Evolutionary conservation across 2,113 vertebrate species (phyloP), one percentile per base, ranked within the genome.

Genomic region (Lagopus leucura): DNA sequence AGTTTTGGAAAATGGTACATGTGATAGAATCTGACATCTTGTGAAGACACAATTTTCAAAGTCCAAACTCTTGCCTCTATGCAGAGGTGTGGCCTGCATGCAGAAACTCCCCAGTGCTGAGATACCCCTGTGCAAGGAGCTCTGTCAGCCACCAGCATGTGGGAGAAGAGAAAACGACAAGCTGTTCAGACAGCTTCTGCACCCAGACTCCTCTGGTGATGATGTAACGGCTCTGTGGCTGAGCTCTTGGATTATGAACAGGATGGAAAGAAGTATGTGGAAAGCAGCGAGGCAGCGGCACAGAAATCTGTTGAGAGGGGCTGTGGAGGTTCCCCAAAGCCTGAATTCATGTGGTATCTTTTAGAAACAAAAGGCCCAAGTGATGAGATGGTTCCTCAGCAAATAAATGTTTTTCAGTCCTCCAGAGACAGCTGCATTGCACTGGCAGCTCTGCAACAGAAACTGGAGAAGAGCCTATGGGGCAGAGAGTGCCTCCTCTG

Each of bases 41-140:
- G 38, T 38, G 38, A 38, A 95, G 93, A 88, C 72, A 87, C 85
- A 57, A 38, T 65, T 93, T 89, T 73, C 19, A 20, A 87, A 86
- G 81, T 82, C 72, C 88, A 90, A 75, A 84, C 73, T 66, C 88
- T 89, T 92, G 92, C 83, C 93, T 95, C 27, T 58, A 67, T 66
- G 88, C 64, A 78, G 95, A 81, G 74, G 94, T 96, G 91, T 96
- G 96, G 95, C 97, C 94, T 12, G 69, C 95, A 96, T 94, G 96
- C 94, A 91, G 94, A 93, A 95, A 87, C 74, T 90, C 79, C 45
- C 18, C 3, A 6, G 78, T 48, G 48, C 75, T 48, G 78, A 90
- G 89, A 82, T 64, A 92, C 40, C 63, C 71, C 25, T 63, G 25
- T 65, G 36, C 27, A 20, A 28, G 34, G 70, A 95, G 42, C 86